A percentile compares a stretch with the other conserved stretches of the same genome.
phyloP scores from a whole-genome alignment of 2,888 invertebrate species.

The Aphrophora alni region DNA sequence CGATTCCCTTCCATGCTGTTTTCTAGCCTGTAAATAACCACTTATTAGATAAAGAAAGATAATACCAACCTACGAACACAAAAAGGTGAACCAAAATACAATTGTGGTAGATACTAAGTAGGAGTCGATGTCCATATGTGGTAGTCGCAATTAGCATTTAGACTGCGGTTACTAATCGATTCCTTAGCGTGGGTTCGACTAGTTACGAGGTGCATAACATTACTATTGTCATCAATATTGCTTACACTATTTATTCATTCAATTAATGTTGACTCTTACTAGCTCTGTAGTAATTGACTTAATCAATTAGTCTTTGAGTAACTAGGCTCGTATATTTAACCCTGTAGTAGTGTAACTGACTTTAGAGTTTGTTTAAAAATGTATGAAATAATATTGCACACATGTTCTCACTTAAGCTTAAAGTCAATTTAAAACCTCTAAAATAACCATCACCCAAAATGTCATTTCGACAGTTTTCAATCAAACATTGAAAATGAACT shows the following conservation, averaged over 20 bases:
- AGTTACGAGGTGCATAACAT: not conserved
- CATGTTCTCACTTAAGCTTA: too few relatives aligned
- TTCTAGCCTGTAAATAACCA: not conserved
- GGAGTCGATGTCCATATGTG: not conserved
- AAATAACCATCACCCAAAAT: too few relatives aligned
- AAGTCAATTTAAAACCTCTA: too few relatives aligned
- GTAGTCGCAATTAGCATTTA: constrained; percentile 4
- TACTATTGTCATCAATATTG: not conserved
- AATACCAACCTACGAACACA: not conserved
- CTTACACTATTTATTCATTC: not conserved
- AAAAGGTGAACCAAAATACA: not conserved
- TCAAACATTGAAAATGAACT: too few relatives aligned
- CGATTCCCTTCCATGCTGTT: not conserved
- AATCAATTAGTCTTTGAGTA: not conserved
- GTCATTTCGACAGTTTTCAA: too few relatives aligned
- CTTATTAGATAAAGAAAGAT: not conserved
- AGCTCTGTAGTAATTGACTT: not conserved
- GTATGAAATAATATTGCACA: too few relatives aligned
- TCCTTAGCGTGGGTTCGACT: not conserved
- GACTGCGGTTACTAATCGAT: not conserved
- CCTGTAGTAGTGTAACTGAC: too few relatives aligned
- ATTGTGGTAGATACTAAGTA: not conserved
- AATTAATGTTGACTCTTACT: not conserved
- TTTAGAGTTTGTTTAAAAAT: too few relatives aligned
- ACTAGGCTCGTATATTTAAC: not conserved